Evolutionary conservation across 2,888 invertebrate species (phyloP), one percentile per base, ranked within the genome.

Genomic region (Orchesellides sinensis): DNA sequence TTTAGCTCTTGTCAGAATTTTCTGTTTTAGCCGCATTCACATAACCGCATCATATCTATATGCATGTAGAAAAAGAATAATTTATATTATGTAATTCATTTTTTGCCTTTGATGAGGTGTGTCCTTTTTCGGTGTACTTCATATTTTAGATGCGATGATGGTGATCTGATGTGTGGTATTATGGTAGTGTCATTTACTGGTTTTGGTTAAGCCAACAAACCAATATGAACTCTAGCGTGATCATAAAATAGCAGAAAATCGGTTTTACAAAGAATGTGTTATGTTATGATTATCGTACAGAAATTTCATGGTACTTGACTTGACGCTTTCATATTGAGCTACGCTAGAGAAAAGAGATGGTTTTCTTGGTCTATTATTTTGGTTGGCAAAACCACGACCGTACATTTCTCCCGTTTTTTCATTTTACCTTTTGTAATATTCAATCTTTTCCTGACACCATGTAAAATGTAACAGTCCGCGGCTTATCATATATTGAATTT

Each of bases 121-220:
- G 17, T 61, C 61, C 35, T 6, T 61, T 61, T 61, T 61, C 8
- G 61, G 29, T 32, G 61, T n/a, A n/a, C n/a, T n/a, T n/a, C n/a
- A 21, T 54, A 21, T n/a, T 4, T 54, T 54, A 23, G 23, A 54
- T 54, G 29, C 17, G n/a, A n/a, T n/a, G n/a, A n/a, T 52, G 65
- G 45, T 45, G 65, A 45, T 45, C 49, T 47, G 25, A 45, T 66
- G 56, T 32, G 19, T 73, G 27, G 17, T 35, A 27, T 21, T 75
- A 66, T 56, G 79, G 72, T 65, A 40, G 59, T 70, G 72, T 79
- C 72, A 79, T 72, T 79, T 79, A 72, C 61, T 72, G 70, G 79
- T 47, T 70, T 79, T 79, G 79, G 72, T 79, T 79, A n/a, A 79
- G 54, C 70, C 79, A 77, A 59, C 70, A 70, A 70, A 25, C 17